Conservation (phyloP, 2,113 vertebrate genomes). For the Theristicus caerulescens region DNA sequence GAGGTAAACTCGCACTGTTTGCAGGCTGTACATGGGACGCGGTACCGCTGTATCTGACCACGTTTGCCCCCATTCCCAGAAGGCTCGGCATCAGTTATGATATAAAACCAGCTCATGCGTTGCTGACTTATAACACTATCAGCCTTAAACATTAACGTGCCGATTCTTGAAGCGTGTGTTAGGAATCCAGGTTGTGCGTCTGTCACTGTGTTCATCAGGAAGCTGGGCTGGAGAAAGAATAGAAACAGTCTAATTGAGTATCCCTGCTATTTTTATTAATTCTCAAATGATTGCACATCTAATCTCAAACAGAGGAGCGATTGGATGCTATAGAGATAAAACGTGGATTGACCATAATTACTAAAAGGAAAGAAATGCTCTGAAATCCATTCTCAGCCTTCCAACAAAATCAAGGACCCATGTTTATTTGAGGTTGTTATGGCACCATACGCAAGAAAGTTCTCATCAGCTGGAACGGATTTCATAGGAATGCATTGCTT, state of each 20-base stretch:
- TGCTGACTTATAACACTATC: neutral
- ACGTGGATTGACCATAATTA: neutral
- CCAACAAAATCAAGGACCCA: neutral
- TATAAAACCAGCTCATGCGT: neutral
- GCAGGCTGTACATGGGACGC: neutral
- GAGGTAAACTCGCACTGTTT: neutral
- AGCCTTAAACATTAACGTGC: neutral
- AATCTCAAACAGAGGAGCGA: neutral
- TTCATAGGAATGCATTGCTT: neutral
- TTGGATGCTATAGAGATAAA: neutral
- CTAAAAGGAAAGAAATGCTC: neutral
- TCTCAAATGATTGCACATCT: no score
- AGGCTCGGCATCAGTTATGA: neutral
- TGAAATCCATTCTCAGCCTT: neutral
- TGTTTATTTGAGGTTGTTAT: neutral
- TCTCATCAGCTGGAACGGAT: neutral
- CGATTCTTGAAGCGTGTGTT: rapidly evolving
- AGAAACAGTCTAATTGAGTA: neutral
- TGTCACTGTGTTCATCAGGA: neutral
- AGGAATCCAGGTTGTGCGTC: neutral
- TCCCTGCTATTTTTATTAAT: neutral
- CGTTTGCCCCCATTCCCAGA: neutral
- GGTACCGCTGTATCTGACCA: neutral
- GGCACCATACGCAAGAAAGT: neutral
- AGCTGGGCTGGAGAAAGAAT: neutral